Evolutionary conservation across 2,888 invertebrate genomes (phyloP).

Genomic region (Erannis defoliaria): DNA sequence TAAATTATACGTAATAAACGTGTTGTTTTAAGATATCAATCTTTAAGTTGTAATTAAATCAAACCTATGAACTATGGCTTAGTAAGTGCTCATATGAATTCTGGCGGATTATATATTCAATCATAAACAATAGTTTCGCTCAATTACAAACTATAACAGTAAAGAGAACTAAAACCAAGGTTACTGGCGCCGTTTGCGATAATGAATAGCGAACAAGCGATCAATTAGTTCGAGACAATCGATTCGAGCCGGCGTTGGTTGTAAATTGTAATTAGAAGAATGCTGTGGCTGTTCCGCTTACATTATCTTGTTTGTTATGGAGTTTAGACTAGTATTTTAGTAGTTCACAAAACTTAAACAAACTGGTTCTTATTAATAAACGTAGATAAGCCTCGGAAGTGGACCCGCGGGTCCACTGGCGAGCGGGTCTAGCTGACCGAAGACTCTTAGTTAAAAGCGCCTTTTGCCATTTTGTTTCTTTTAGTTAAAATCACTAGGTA

Average conservation of each 20-base stretch:
- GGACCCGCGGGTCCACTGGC: too few relatives aligned
- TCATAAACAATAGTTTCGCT: conserved; percentile 1
- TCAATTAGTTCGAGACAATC: conserved; percentile 27
- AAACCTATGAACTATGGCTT: neutral
- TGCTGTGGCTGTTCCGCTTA: conserved; percentile 36
- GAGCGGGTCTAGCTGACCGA: too few relatives aligned
- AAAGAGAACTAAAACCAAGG: conserved; percentile 15
- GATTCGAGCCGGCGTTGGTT: conserved; percentile 19
- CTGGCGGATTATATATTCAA: neutral
- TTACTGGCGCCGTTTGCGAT: conserved; percentile 15
- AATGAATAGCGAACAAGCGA: conserved; percentile 28
- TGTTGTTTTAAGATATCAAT: too few relatives aligned
- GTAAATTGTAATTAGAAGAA: conserved; percentile 21
- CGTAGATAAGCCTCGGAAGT: too few relatives aligned
- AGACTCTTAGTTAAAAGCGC: too few relatives aligned
- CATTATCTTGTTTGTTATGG: conserved; percentile 26
- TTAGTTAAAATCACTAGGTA: too few relatives aligned
- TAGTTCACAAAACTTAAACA: too few relatives aligned
- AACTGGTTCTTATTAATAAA: too few relatives aligned
- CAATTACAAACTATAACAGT: neutral
- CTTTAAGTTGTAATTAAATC: neutral
- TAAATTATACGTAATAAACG: too few relatives aligned
- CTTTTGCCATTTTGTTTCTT: too few relatives aligned
- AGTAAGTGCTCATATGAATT: neutral
- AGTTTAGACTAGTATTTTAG: neutral